Evolutionary conservation across 1,140 invertebrate species (phyloP), one percentile per base, ranked within the genome.

Genomic region (Aporrectodea caliginosa): DNA sequence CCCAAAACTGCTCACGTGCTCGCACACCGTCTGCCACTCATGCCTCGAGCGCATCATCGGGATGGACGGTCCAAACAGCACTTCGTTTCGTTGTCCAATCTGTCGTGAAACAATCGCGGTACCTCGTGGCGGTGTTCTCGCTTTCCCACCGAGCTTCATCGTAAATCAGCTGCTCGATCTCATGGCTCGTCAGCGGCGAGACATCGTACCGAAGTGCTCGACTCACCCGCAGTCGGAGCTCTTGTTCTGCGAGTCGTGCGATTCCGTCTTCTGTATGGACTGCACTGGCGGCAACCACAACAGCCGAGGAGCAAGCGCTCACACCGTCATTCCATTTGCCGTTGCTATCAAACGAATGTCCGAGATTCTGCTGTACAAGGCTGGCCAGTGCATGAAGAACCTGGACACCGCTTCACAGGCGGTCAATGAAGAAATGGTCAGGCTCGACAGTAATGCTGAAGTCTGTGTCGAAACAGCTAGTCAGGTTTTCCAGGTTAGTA

Each of bases 261-360:
- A 98, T 88, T 93, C 92, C 69, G 95, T 98, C 0, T 98, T 98
- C 89, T 98, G 96, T 88, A 91, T 92, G 22, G 90, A 93, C 77
- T 98, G 96, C 83, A 88, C 87, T 0, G 86, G 86, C 0, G 85
- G 84, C 14, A 81, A 83, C 35, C 87, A 88, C 74, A 87, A 84
- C 77, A 86, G 84, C 1, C 81, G 85, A 1, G 87, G 86, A 29
- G 87, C 74, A 1, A 69, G 85, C 75, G 85, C 87, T 70, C 94
- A 96, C 85, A 96, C 94, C 68, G 94, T 97, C 81, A 95, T 97
- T 85, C 95, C 96, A 30, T 97, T 97, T 88, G 95, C 95, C 34
- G 95, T 97, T 87, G 95, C 96, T 71, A 96, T 98, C 84, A 98
- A 98, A 89, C 91, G 95, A 83, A 97, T 97, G 95, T 96, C 94